Base-by-base conservation (phyloP, 2,797 vertebrate genomes). In the Protonibea diacanthus region DNA sequence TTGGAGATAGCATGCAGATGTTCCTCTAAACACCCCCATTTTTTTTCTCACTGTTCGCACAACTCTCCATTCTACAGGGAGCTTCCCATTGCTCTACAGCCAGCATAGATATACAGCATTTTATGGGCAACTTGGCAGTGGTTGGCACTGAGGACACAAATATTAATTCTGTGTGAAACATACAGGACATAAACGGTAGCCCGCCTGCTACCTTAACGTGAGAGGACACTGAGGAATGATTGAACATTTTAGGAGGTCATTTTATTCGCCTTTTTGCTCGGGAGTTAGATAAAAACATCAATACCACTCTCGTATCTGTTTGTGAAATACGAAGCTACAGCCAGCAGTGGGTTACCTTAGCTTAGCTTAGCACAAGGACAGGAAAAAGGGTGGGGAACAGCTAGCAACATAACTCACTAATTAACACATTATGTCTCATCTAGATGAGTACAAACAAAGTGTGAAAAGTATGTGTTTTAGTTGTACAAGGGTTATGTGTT, bases 41-140 rank as follows among this genome's bases (percentile, higher is more conserved):
- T 47, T 48, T 56, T n/a, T 27, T 27, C 25, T 74, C n/a, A 58
- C 44, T n/a, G 13, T 62, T 76, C 52, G 72, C 51, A 60, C 1
- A 40, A 23, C 49, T 68, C 49, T 68, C 63, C 47, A 38, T 42
- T 64, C 58, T 56, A 52, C 64, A 47, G 57, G 27, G 63, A 71
- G n/a, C 38, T 70, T 55, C 57, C 23, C 29, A 0, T 42, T 2
- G 2, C 61, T 64, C 61, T 72, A 59, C 68, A 71, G 51, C 67
- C 82, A 86, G 76, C 77, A 86, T 53, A 18, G 45, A 80, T 77
- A 66, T 38, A 78, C 74, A 81, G 82, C 74, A 55, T 76, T 65
- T 73, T 42, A 75, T 21, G 4, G 42, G 25, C 21, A 74, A 51
- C 53, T 2, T 21, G 40, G 53, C 56, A 64, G 25, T 56, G 76